These are phyloP conservation scores for Liopterus haemorrhoidalis DNA, from an alignment of 2,888 invertebrate species.

Conservation along the genomic window DNA sequence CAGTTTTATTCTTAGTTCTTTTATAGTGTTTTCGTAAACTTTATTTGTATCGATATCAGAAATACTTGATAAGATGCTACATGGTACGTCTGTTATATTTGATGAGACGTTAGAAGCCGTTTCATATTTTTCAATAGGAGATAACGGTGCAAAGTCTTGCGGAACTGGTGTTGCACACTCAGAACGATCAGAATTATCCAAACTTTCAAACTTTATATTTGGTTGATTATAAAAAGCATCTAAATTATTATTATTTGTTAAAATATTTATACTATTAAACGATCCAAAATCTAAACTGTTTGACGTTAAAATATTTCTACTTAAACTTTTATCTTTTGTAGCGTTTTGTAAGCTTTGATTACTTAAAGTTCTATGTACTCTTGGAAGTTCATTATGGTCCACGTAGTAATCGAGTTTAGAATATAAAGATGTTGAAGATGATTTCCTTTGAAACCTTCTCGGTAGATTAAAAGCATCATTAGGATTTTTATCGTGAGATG, in stretches of 20 bases:
- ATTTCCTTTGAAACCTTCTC: conserved; percentile 8
- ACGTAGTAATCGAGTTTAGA: conserved; percentile 18
- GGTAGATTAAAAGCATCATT: conserved; percentile 18
- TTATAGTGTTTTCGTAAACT: conserved; percentile 16
- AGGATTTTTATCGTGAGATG: no score
- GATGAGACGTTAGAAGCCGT: conserved; percentile 22
- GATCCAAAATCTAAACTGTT: no score
- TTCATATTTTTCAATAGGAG: conserved; percentile 19
- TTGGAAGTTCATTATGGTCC: conserved; percentile 18
- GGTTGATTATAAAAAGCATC: no score
- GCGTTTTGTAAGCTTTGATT: conserved; percentile 10
- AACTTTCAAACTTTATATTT: no score
- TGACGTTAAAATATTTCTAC: conserved; percentile 10
- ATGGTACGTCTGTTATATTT: conserved; percentile 16
- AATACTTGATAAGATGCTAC: conserved; percentile 21
- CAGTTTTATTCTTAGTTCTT: conserved; percentile 15
- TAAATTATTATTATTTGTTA: no score
- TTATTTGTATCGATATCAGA: conserved; percentile 18
- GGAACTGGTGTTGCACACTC: conserved; percentile 11
- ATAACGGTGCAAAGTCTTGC: no score
- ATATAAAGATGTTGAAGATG: conserved; percentile 15
- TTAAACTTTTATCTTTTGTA: conserved; percentile 12
- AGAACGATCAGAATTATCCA: no score
- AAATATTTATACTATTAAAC: no score
- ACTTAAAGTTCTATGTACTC: conserved; percentile 17